Percentiles rank a stretch among this genome's conserved stretches.
These are phyloP conservation scores for Cataglyphis albicans DNA, from an alignment of 2,888 invertebrate species.

Conservation along the genomic window DNA sequence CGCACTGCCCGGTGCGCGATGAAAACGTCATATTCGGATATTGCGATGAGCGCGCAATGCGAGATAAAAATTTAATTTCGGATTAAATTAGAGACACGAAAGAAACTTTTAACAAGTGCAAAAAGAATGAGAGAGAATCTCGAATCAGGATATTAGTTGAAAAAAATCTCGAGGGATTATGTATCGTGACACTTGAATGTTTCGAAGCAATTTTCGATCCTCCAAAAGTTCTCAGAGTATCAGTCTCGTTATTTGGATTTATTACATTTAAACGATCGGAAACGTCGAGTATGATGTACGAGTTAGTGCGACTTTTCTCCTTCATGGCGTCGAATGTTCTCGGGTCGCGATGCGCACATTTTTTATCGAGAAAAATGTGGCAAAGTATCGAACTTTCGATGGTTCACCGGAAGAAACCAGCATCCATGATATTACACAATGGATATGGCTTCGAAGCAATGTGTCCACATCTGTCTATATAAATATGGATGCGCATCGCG, in stretches of 20 bases:
- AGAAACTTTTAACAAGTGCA: neutral
- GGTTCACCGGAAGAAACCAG: constrained; percentile 22
- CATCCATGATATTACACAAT: constrained; percentile 52
- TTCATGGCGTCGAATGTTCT: neutral
- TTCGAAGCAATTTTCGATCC: constrained; percentile 12
- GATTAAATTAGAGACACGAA: neutral
- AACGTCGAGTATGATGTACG: neutral
- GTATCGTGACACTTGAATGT: too few relatives aligned
- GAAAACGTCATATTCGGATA: neutral
- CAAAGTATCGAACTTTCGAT: constrained; percentile 35
- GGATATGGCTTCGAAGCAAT: constrained; percentile 16
- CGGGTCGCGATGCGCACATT: neutral
- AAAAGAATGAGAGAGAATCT: neutral
- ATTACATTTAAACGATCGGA: constrained; percentile 15
- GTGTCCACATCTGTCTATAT: constrained; percentile 27
- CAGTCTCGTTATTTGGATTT: neutral
- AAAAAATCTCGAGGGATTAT: neutral
- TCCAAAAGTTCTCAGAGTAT: neutral
- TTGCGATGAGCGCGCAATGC: neutral
- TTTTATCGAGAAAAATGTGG: constrained; percentile 30
- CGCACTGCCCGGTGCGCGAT: neutral
- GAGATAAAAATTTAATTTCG: constrained; percentile 10
- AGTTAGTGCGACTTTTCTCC: constrained; percentile 18
- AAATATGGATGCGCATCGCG: constrained; percentile 28
- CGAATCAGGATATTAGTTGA: neutral